Evolutionary conservation across 2,113 vertebrate species (phyloP), one percentile per base, ranked within the genome.

Genomic region (Columbina picui): DNA sequence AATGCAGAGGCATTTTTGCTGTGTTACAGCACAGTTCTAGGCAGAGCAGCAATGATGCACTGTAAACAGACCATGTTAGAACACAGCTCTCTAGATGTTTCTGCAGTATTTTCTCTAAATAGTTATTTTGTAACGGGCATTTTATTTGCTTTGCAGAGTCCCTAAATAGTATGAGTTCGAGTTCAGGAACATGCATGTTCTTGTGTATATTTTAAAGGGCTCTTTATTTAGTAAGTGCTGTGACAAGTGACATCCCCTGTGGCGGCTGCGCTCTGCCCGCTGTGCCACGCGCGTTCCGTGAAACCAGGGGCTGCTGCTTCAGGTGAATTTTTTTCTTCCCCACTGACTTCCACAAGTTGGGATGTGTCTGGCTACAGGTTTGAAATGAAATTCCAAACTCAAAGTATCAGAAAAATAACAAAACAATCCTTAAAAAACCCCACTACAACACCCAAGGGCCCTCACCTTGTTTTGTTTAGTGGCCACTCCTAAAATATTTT

Each of bases 41-140:
- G n/a, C 92, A 93, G 96, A 75, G 45, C 97, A 97, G 96, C 93
- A 96, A 73, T 96, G 96, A 97, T 98, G 96, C 97, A 96, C 96
- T 98, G 96, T 97, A 98, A 98, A 98, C 98, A 98, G 98, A 98
- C 97, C 97, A 87, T 98, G 94, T 89, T 97, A 97, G 98, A 98
- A 98, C 97, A 98, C 98, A 95, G 96, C 94, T 97, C 96, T 96
- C 96, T 88, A 65, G 90, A 84, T 96, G 82, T 95, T 98, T 97
- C 97, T 93, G 93, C 96, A 96, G 87, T 67, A 34, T 98, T 97
- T 97, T 96, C 96, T 98, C 97, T 83, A 97, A 97, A 97, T 94
- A 98, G 96, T 97, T 96, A 96, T 97, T 97, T 98, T 95, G 95
- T 97, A 98, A 98, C 84, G 93, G 96, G 94, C 96, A 73, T 97